A percentile compares a stretch with the other conserved stretches of the same genome.
Evolutionary conservation across 2,888 invertebrate genomes (phyloP).

Genomic region (Tenthredo scrophulariae): DNA sequence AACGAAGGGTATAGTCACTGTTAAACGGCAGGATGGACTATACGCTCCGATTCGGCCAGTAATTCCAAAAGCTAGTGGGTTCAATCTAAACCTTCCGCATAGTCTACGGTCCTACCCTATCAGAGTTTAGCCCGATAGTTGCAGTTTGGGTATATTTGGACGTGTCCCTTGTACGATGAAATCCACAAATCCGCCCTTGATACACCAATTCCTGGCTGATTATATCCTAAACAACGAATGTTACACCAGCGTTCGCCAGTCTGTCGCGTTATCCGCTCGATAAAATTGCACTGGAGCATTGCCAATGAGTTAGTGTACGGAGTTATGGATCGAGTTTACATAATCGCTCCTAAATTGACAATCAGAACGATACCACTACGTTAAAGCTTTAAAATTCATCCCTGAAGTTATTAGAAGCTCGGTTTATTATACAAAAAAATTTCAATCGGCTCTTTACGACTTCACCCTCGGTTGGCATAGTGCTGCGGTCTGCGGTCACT

Average conservation of each 20-base stretch:
- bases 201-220: conserved; percentile 56
- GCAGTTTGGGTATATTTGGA: conserved; percentile 39
- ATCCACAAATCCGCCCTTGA: conserved; percentile 57
- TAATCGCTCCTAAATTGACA: conserved; percentile 10
- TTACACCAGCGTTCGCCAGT: conserved; percentile 54
- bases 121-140: conserved; percentile 27
- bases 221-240: conserved; percentile 60
- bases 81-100: conserved; percentile 37
- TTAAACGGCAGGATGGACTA: conserved; percentile 36
- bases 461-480: background rate
- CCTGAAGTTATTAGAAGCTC: background rate
- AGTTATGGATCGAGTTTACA: conserved; percentile 18
- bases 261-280: conserved; percentile 52
- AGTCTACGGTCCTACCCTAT: conserved; percentile 39
- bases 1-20: conserved; percentile 19
- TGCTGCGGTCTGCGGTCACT: background rate
- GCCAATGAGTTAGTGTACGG: conserved; percentile 38
- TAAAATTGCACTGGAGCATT: conserved; percentile 43
- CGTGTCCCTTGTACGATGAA: conserved; percentile 46
- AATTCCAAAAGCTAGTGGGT: conserved; percentile 44
- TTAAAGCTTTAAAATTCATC: background rate
- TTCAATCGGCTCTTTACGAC: background rate
- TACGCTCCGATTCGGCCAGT: conserved; percentile 12
- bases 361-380: background rate
- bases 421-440: background rate